phyloP scores from a whole-genome alignment of 2,113 vertebrate species.

The Heterochromis multidens region DNA sequence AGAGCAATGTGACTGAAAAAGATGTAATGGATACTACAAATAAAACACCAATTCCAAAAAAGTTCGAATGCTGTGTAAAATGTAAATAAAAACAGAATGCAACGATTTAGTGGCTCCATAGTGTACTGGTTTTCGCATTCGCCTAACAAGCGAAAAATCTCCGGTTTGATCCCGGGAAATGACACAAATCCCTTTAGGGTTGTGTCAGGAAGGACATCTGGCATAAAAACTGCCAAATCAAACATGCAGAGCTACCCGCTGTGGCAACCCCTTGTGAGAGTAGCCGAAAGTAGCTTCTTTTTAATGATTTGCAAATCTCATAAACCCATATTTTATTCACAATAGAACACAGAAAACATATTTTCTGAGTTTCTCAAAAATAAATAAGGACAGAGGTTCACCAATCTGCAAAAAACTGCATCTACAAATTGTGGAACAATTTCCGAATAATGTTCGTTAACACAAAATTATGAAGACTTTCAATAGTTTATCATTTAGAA shows the following conservation, averaged over 20 bases:
- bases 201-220: neutral
- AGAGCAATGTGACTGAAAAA: neutral
- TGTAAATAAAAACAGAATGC: neutral
- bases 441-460: too few species aligned
- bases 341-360: neutral
- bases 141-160: neutral
- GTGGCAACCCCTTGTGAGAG: neutral
- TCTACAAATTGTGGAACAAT: too few species aligned
- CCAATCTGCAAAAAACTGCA: too few species aligned
- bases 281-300: neutral
- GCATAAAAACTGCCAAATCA: neutral
- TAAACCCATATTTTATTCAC: neutral
- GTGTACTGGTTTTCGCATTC: neutral
- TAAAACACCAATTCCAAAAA: neutral
- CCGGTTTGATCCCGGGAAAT: neutral
- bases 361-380: neutral
- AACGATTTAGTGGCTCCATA: neutral
- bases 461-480: too few species aligned
- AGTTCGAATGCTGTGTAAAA: neutral
- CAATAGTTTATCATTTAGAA: too few species aligned
- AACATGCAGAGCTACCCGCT: neutral
- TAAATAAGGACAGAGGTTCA: neutral
- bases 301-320: neutral
- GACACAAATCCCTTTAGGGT: neutral
- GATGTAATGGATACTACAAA: neutral